Base-by-base conservation (phyloP, 2,888 invertebrate species). In the Chydorus sphaericus region DNA sequence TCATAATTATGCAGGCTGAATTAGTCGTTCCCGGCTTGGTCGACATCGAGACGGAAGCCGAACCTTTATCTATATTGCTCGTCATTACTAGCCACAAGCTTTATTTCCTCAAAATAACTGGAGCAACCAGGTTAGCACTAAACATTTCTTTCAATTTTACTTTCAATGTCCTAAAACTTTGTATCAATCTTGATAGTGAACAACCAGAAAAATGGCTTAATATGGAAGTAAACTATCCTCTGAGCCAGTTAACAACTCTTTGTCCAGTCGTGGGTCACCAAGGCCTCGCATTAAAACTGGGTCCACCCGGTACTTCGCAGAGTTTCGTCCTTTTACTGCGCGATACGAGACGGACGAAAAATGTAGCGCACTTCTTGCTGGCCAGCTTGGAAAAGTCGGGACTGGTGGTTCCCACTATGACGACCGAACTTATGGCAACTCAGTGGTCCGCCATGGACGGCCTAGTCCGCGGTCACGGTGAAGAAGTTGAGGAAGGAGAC, bases 141-240 rank as follows among this genome's bases (percentile, higher is more conserved):
- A 54, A 10, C 26, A 7, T 7, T 50, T 30, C 30, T 30, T 20
- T 10, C 16, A 18, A 29, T 50, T 11, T 33, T 33, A 33, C n/a
- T 33, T 11, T 33, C n/a, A 33, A 10, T 33, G 36, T 33, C n/a
- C 10, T 33, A 10, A 33, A 33, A 10, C 10, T 33, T 33, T 11
- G 10, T 33, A 33, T 33, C n/a, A 33, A 11, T 18, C 20, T 30
- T 48, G 3, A n/a, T 16, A 55, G 55, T 49, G 55, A 55, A 26
- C 48, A 49, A 26, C 48, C 49, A 11, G 55, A 55, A 30, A 55
- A 49, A 18, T 55, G 55, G 55, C 48, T 55, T 5, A 37, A 55
- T 10, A 29, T 38, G 26, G 28, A 38, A 23, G 28, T 37, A 11
- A 38, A 31, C 23, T 55, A 55, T 16, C 48, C 31, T 16, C 49